A percentile compares a stretch with the other conserved stretches of the same genome.
Conservation (phyloP, 2,888 invertebrate species). For the Scrobipalpa atriplicella region DNA sequence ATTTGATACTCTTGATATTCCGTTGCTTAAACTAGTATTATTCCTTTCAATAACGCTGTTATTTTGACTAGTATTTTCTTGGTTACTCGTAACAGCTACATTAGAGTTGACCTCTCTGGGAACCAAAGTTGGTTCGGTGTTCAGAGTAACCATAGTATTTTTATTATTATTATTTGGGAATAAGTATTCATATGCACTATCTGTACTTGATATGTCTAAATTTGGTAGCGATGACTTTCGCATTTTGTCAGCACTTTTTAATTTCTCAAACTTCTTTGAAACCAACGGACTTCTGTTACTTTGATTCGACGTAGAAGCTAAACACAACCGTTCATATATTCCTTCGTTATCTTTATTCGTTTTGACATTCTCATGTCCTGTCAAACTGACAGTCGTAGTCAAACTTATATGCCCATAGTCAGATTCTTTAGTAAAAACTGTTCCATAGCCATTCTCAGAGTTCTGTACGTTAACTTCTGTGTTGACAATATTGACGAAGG, state of each 20-base stretch:
- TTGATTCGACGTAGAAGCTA: constrained; percentile 67
- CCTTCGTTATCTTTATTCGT: constrained; percentile 44
- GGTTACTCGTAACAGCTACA: constrained; percentile 27
- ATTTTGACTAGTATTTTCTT: constrained; percentile 17
- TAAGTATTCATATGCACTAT: constrained; percentile 69
- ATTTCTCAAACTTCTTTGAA: constrained; percentile 42
- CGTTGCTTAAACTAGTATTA: constrained; percentile 23
- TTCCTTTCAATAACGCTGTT: constrained; percentile 7
- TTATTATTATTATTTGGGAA: constrained; percentile 55
- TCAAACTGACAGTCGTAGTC: constrained; percentile 67
- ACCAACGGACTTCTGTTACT: constrained; percentile 51
- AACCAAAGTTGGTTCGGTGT: background rate
- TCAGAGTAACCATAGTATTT: constrained; percentile 28
- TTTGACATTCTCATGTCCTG: constrained; percentile 40
- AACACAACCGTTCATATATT: constrained; percentile 66
- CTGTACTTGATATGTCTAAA: constrained; percentile 52
- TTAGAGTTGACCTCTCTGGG: constrained; percentile 25
- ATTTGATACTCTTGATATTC: constrained; percentile 22
- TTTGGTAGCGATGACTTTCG: constrained; percentile 71
- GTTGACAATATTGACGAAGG: constrained; percentile 71
- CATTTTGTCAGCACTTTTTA: constrained; percentile 55
- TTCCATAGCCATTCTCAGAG: constrained; percentile 59
- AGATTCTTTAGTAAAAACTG: constrained; percentile 56
- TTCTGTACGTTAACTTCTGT: constrained; percentile 54
- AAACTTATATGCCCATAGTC: constrained; percentile 74